Conservation (phyloP, 30 jellyfish, hydroid and myxozoan genomes). For the Aurelia coerulea region DNA sequence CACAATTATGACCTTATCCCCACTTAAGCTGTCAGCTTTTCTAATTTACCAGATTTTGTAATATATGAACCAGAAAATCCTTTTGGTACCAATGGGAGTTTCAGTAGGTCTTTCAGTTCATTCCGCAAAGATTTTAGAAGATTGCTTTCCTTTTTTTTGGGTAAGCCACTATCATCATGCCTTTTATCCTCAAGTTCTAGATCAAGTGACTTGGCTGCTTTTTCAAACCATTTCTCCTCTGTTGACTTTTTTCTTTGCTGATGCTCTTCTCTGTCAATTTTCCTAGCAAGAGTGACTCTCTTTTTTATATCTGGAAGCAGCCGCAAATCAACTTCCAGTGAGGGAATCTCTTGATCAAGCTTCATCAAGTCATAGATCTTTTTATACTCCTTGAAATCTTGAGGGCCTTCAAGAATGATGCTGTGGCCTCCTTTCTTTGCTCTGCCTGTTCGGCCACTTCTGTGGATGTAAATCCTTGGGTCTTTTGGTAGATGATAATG, state of each 20-base stretch:
- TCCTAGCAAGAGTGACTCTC: constrained; percentile 76
- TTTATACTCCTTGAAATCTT: constrained; percentile 77
- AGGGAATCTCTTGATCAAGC: constrained; percentile 55
- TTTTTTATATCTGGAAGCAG: constrained; percentile 69
- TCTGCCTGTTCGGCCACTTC: constrained; percentile 98
- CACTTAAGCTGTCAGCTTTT: constrained; percentile 15
- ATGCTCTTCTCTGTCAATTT: constrained; percentile 82
- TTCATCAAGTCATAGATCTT: constrained; percentile 72
- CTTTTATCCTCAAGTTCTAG: constrained; percentile 61
- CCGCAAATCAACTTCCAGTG: constrained; percentile 68
- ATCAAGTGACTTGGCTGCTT: constrained; percentile 84
- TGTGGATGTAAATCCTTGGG: constrained; percentile 89
- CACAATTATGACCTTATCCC: too few relatives aligned
- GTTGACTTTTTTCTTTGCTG: constrained; percentile 54
- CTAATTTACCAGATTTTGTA: constrained; percentile 76
- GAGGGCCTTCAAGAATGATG: constrained; percentile 85
- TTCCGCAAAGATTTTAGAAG: constrained; percentile 13
- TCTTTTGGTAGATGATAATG: constrained; percentile 94
- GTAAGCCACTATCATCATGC: background rate
- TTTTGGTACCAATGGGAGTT: constrained; percentile 69
- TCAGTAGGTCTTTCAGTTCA: constrained; percentile 52
- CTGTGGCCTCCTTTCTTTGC: constrained; percentile 81
- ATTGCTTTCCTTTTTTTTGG: constrained; percentile 30
- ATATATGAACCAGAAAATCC: constrained; percentile 92
- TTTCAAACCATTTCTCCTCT: constrained; percentile 67